Evolutionary conservation across 2,888 invertebrate species (phyloP), one percentile per base, ranked within the genome.

Genomic region (Aporophyla nigra): DNA sequence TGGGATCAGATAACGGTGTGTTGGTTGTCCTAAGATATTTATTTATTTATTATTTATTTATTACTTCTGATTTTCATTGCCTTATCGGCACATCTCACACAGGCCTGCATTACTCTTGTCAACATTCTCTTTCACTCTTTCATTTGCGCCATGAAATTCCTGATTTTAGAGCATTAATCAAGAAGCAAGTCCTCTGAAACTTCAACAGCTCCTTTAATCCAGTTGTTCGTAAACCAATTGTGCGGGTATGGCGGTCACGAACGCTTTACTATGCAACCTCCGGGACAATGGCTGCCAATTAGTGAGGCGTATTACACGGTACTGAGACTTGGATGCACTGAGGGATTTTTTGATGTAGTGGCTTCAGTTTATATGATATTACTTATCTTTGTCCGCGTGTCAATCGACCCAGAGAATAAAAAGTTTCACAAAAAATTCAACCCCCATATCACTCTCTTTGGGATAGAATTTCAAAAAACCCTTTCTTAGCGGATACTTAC

Each of bases 281-380:
- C 46, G 80, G 82, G 82, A 88, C 89, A 87, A 86, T 82, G 83
- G 75, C 74, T 71, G 82, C 80, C 85, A 89, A 89, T 89, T 88
- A 88, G 86, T 72, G 72, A 61, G 51, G 71, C 80, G 82, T 84
- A 82, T 72, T 76, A 73, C 74, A 67, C 49, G 54, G 71, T 70
- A 65, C 79, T 54, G 62, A 70, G 75, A 14, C 75, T 69, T 76
- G 71, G 53, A 65, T 84, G 71, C 74, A 65, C 74, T 74, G 58
- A 78, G 56, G 46, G 63, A 24, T 78, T 83, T 83, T 78, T 76
- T 70, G 62, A 74, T 74, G 33, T 14, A 66, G 27, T 56, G 49
- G 16, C 33, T 65, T 58, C 14, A 51, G 19, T 12, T 40, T 56
- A 5, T 43, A 2, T 62, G 5, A n/a, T n/a, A 62, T 27, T 21